These are phyloP conservation scores for Pseudococcus viburni DNA, from an alignment of 2,888 invertebrate species.

Conservation along the genomic window DNA sequence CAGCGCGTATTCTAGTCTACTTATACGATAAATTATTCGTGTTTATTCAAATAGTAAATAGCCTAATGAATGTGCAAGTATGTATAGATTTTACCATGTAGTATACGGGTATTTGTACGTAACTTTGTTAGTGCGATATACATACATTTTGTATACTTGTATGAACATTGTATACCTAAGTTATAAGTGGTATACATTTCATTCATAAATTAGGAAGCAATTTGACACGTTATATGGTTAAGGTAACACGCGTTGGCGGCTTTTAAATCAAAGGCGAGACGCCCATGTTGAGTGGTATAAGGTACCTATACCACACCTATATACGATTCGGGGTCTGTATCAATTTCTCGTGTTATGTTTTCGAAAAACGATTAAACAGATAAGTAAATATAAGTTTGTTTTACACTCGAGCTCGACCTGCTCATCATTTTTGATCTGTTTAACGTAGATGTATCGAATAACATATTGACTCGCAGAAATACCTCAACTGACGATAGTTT, in stretches of 20 bases:
- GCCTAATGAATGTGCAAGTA: background rate
- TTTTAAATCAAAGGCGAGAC: background rate
- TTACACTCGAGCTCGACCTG: background rate
- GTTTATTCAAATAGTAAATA: background rate
- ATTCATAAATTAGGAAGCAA: conserved; percentile 1
- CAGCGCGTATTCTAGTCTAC: background rate
- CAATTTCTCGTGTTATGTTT: background rate
- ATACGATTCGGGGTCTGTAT: background rate
- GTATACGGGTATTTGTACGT: background rate
- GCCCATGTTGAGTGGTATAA: background rate
- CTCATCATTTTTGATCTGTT: background rate
- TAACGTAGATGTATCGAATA: background rate
- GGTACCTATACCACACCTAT: too few relatives aligned
- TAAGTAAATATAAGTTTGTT: background rate
- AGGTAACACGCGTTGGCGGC: background rate
- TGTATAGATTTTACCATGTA: background rate
- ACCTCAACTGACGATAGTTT: background rate
- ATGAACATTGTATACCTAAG: background rate
- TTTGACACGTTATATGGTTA: background rate
- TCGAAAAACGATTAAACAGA: background rate
- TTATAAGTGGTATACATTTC: background rate
- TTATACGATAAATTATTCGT: background rate
- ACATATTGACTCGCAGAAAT: background rate
- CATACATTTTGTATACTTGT: background rate
- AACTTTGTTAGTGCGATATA: background rate